phyloP scores from a whole-genome alignment of 2,113 vertebrate species.

The Candoia aspera region DNA sequence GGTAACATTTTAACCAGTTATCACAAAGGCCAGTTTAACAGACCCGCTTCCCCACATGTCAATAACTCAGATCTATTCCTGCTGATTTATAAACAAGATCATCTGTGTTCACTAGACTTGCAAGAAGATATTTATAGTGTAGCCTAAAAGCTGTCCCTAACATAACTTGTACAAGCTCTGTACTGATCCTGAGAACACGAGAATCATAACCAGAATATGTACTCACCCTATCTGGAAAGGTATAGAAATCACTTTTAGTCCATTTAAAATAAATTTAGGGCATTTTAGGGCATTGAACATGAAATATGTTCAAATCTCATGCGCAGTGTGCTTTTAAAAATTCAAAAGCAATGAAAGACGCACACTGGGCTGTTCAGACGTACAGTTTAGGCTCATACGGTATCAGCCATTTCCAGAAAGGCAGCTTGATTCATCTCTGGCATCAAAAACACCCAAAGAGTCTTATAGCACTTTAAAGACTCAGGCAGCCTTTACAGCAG shows the following conservation, averaged over 20 bases:
- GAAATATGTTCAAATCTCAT: not conserved
- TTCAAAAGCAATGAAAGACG: not conserved
- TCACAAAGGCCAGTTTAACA: not conserved
- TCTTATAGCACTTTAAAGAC: not conserved
- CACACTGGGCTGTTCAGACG: not conserved
- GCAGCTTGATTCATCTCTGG: not conserved
- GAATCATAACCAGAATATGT: not conserved
- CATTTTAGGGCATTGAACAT: too few relatives aligned
- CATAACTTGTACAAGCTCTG: not conserved
- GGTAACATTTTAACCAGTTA: not conserved
- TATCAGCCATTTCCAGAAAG: not conserved
- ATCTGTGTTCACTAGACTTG: not conserved
- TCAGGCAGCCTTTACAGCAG: not conserved
- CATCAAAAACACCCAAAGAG: not conserved
- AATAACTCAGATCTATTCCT: not conserved
- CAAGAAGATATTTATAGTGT: not conserved
- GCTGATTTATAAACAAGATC: not conserved
- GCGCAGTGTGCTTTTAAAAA: too few relatives aligned
- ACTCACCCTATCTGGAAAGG: not conserved
- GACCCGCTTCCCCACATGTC: not conserved
- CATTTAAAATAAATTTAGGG: not conserved
- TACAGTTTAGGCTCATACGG: not conserved
- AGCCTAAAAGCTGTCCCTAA: not conserved
- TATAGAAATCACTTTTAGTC: not conserved
- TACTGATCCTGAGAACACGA: not conserved